Conservation (phyloP, 2,797 vertebrate species). For the Sorex maritimensis region DNA sequence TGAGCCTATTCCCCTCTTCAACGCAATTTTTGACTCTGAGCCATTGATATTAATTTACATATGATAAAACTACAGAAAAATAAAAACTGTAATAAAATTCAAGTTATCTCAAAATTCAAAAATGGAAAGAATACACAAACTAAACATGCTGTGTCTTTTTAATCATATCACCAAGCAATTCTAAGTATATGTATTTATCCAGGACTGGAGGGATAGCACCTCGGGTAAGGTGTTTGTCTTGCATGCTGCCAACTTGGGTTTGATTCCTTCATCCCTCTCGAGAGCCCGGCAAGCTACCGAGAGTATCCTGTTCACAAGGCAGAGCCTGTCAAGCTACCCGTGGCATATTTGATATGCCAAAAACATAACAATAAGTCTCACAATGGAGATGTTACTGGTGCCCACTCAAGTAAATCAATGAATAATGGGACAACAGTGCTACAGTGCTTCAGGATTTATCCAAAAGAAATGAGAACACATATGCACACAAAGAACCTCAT, state of each 20-base stretch:
- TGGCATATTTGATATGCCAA: no score
- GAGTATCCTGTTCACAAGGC: no score
- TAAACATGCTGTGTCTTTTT: not conserved
- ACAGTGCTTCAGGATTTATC: not conserved
- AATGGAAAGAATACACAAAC: not conserved
- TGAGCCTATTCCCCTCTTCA: not conserved
- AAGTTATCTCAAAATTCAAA: not conserved
- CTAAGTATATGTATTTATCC: not conserved
- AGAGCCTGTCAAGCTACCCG: no score
- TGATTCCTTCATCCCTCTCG: no score
- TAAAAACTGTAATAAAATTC: not conserved
- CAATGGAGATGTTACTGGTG: no score
- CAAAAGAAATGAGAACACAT: not conserved
- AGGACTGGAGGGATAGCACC: no score
- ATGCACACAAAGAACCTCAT: not conserved
- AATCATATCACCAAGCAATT: not conserved
- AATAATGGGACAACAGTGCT: no score
- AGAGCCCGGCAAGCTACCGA: no score
- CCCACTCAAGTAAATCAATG: no score
- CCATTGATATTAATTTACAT: not conserved
- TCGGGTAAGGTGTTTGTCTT: no score
- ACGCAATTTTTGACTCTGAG: not conserved
- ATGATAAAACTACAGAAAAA: not conserved
- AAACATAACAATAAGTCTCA: no score
- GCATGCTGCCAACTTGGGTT: no score